These are phyloP conservation scores for Coreoperca whiteheadi DNA, from an alignment of 2,113 vertebrate genomes.

Conservation along the genomic window DNA sequence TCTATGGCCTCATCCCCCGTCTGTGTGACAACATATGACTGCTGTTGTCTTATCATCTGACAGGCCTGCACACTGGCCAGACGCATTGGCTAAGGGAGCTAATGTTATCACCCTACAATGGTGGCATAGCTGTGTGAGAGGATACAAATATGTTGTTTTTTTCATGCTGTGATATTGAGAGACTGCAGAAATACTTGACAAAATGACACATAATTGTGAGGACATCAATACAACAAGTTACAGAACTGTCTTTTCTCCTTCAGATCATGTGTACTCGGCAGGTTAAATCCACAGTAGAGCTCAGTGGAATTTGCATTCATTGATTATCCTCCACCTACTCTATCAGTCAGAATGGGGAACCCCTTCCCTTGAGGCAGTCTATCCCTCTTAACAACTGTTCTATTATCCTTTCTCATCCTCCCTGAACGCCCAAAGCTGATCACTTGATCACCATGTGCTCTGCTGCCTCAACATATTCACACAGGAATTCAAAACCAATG, in stretches of 20 bases:
- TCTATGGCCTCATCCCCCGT: conserved; percentile 46
- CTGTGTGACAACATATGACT: conserved; percentile 75
- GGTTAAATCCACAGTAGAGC: conserved; percentile 5
- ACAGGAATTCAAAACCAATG: conserved; percentile 57
- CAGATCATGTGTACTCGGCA: conserved; percentile 22
- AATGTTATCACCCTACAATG: conserved; percentile 35
- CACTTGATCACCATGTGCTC: conserved; percentile 86
- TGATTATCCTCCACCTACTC: conserved; percentile 19
- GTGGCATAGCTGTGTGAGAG: conserved; percentile 29
- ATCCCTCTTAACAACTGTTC: conserved; percentile 68
- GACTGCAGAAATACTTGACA: neutral
- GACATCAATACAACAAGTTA: neutral
- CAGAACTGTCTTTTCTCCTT: neutral
- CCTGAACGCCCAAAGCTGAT: conserved; percentile 69
- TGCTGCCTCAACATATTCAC: conserved; percentile 52
- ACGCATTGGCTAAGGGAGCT: conserved; percentile 46
- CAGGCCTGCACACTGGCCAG: conserved; percentile 52
- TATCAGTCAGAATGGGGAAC: conserved; percentile 26
- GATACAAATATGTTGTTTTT: conserved; percentile 17
- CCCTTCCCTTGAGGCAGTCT: conserved; percentile 46
- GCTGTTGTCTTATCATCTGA: conserved; percentile 79
- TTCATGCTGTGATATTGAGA: neutral
- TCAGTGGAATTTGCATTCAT: conserved; percentile 25
- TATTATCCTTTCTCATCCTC: conserved; percentile 72
- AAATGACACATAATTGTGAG: neutral